Evolutionary conservation across 2,888 invertebrate species (phyloP), one percentile per base, ranked within the genome.

Genomic region (Lasioglossum villosulum): DNA sequence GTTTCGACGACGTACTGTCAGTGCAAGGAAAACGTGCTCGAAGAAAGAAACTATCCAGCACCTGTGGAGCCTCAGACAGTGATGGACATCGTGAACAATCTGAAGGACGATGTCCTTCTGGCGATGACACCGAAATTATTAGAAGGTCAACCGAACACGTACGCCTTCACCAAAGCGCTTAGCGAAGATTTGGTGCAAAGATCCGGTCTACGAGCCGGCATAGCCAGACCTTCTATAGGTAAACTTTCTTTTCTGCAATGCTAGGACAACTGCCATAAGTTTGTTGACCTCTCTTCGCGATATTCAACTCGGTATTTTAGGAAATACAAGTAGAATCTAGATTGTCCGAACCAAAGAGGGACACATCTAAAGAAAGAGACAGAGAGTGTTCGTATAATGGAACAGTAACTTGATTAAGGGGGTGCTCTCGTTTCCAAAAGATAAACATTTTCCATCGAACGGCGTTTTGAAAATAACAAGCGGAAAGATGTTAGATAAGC

Each of bases 1-100:
- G 97, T 99, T 0, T 99, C 99, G 0, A 99, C 99, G 0, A 97
- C 99, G 0, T 99, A 98, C 95, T 98, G 98, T 90, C 98, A 99
- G 93, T 98, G 99, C 93, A 97, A 98, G 91, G 96, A 98, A 89
- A 95, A 96, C 0, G 95, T 96, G 0, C 93, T 99, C 30, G 98
- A 98, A 91, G 99, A 99, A 95, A 96, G 96, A 76, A 95, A 97
- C 52, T 99, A 99, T 94, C 96, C 97, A 0, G 96, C 97, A 0
- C 95, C 91, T 0, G 86, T 94, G 89, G 95, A 96, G 52, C 97
- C 97, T 0, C 96, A 96, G 76, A 96, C 96, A 74, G 96, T 98
- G 27, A 96, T 98, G 83, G 96, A 97, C 75, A 95, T 97, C 92
- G 96, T 97, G 0, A 95, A 96, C 30, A 97, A 97, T 95, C 96